Conservation (phyloP, 1,140 invertebrate genomes). For the Pomacea maculata region DNA sequence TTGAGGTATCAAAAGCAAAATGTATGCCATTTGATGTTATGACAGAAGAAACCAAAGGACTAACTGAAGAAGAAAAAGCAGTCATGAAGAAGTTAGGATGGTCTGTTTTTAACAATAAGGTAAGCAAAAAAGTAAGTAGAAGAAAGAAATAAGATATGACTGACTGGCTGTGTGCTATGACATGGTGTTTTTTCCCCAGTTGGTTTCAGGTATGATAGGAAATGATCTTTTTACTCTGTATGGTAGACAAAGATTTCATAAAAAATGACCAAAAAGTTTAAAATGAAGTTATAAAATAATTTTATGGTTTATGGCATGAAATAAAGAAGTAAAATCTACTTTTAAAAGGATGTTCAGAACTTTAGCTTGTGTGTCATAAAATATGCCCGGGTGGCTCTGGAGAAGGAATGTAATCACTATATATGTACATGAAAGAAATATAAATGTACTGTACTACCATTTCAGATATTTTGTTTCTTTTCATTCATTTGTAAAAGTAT, state of each 20-base stretch:
- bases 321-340: background rate
- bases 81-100: slow-evolving; percentile 5
- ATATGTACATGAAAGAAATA: too few species aligned
- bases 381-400: too few species aligned
- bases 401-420: too few species aligned
- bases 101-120: slow-evolving; percentile 15
- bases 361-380: too few species aligned
- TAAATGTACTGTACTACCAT: too few species aligned
- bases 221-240: background rate
- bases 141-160: background rate
- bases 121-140: background rate
- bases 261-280: background rate
- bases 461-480: too few species aligned
- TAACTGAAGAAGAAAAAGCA: slow-evolving; percentile 10
- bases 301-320: background rate
- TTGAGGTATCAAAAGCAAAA: background rate
- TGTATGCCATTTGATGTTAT: background rate
- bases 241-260: background rate
- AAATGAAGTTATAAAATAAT: background rate
- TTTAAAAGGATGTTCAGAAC: too few species aligned
- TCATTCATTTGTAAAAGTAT: too few species aligned
- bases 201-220: background rate
- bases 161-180: background rate
- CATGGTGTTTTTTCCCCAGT: background rate
- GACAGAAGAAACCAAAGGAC: background rate